These are phyloP conservation scores for Adineta ricciae DNA, from an alignment of 2,888 invertebrate species.

Conservation along the genomic window DNA sequence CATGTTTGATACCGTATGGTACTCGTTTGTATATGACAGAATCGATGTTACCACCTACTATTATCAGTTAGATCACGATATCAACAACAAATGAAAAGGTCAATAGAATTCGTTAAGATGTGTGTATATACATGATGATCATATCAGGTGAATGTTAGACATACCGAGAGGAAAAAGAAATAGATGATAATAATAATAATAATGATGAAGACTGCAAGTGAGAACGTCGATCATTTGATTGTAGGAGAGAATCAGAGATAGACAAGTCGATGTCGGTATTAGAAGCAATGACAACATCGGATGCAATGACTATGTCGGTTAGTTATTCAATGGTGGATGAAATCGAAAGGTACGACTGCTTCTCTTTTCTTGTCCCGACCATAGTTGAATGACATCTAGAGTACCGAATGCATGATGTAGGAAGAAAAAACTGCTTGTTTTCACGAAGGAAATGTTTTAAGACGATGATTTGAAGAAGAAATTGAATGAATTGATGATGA, in stretches of 20 bases:
- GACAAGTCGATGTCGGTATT: neutral
- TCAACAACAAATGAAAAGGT: neutral
- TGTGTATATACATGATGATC: neutral
- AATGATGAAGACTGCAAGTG: neutral
- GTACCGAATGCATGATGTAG: neutral
- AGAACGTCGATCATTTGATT: neutral
- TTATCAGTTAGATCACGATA: neutral
- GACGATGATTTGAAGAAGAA: neutral
- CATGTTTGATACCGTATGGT: neutral
- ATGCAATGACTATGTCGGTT: neutral
- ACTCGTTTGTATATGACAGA: neutral
- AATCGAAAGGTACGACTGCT: neutral
- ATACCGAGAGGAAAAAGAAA: neutral
- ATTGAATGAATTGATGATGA: neutral
- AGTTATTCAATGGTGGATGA: neutral
- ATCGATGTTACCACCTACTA: neutral
- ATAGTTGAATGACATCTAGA: constrained; percentile 1
- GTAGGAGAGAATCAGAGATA: neutral
- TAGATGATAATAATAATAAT: neutral
- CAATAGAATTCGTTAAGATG: neutral
- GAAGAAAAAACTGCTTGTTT: no score
- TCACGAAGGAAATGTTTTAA: neutral
- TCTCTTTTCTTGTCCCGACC: neutral
- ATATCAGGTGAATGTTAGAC: neutral
- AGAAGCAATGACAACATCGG: neutral